phyloP scores from a whole-genome alignment of 2,797 vertebrate species.

The Mionectes olivaceus region DNA sequence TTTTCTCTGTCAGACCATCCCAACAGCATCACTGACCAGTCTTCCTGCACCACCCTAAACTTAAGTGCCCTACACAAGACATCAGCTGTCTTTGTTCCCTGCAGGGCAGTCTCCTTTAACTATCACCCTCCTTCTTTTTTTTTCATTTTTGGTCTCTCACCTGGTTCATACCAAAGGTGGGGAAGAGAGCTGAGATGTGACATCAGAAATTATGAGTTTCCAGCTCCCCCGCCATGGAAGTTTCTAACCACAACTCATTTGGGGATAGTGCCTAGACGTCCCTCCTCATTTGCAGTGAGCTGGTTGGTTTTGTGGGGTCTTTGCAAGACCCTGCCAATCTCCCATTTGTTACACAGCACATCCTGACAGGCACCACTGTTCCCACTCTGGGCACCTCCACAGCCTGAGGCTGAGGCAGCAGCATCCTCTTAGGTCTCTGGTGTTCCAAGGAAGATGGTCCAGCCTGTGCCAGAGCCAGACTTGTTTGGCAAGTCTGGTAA shows the following conservation, averaged over 20 bases:
- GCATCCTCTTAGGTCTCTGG: background rate
- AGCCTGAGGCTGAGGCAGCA: background rate
- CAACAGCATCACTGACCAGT: rapidly evolving
- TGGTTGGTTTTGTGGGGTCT: background rate
- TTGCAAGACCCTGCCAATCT: background rate
- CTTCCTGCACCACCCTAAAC: background rate
- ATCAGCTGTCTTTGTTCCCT: background rate
- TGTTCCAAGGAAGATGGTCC: background rate
- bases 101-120: background rate
- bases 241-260: background rate
- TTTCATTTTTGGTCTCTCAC: rapidly evolving
- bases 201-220: background rate
- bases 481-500: background rate
- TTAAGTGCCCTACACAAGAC: background rate
- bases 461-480: background rate
- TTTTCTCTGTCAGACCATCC: background rate
- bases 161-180: rapidly evolving
- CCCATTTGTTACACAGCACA: background rate
- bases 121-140: background rate
- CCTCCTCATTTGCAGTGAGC: background rate
- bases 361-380: rapidly evolving
- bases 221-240: background rate
- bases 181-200: background rate
- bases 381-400: background rate
- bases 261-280: background rate